These are phyloP conservation scores for Cyprinodon tularosa DNA, from an alignment of 2,113 vertebrate genomes.

Conservation along the genomic window DNA sequence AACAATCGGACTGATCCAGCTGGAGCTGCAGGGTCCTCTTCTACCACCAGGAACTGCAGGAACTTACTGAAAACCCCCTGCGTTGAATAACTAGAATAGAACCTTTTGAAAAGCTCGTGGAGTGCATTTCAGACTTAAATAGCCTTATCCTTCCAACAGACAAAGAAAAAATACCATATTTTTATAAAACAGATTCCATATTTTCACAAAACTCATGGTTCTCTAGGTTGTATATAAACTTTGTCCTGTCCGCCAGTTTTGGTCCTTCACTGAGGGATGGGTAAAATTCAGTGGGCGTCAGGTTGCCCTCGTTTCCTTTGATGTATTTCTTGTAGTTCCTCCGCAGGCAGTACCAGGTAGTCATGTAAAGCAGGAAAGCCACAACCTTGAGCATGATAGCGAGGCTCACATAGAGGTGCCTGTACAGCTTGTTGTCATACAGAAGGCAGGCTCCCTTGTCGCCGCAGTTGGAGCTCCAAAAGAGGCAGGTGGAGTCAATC, in stretches of 20 bases:
- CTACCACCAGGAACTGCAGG: constrained; percentile 47
- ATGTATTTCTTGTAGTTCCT: constrained; percentile 98
- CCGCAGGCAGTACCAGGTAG: constrained; percentile 94
- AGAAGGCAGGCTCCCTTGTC: constrained; percentile 90
- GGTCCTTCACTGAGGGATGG: constrained; percentile 90
- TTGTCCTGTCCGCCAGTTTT: constrained; percentile 87
- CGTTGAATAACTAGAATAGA: constrained; percentile 62
- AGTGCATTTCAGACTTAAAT: constrained; percentile 35
- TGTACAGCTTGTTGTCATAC: constrained; percentile 92
- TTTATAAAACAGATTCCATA: constrained; percentile 97
- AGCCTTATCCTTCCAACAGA: constrained; percentile 43
- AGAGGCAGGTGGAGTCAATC: constrained; percentile 97
- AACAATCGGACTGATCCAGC: constrained; percentile 38
- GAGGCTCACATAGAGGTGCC: constrained; percentile 94
- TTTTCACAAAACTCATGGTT: constrained; percentile 98
- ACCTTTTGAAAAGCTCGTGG: constrained; percentile 49
- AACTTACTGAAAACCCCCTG: constrained; percentile 59
- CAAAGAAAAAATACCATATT: constrained; percentile 43
- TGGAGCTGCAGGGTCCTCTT: constrained; percentile 37
- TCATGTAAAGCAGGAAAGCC: constrained; percentile 93
- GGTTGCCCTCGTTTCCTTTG: constrained; percentile 88
- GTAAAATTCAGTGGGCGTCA: constrained; percentile 92
- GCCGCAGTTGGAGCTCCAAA: constrained; percentile 95
- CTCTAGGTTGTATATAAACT: constrained; percentile 98
- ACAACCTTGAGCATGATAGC: constrained; percentile 93